Evolutionary conservation across 2,888 invertebrate genomes (phyloP), one percentile per base, ranked within the genome.

Genomic region (Cinara cedri): DNA sequence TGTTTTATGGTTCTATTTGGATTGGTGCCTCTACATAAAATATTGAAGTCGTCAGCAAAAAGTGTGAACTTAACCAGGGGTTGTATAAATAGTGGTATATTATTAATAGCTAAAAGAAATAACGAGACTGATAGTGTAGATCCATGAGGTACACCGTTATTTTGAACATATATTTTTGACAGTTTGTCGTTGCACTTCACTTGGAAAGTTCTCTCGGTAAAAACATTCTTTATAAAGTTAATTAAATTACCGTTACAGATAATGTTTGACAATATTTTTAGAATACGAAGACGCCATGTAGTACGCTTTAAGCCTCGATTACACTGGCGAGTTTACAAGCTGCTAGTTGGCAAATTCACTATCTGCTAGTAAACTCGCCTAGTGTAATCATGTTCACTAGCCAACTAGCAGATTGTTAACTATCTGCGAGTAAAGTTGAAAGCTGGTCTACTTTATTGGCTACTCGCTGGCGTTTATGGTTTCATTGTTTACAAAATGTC

Each of bases 341-440:
- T n/a, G n/a, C n/a, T n/a, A n/a, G n/a, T n/a, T n/a, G n/a, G n/a
- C n/a, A n/a, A n/a, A n/a, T 24, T 60, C 13, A 24, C 60, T 14
- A 60, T 10, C 60, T 60, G 60, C 60, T 60, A 60, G 60, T 60
- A 60, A 60, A 60, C 60, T 24, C 24, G 60, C 60, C 60, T 14
- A 60, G 26, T 60, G 51, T 51, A 51, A 60, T 26, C 14, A 11
- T 51, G 16, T 21, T 60, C 60, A 26, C 26, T 26, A 26, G 65
- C 42, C 65, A 44, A 65, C 44, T 42, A 19, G 44, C 65, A 65
- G 65, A 19, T 65, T 65, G 65, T 65, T 1, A 65, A 65, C 65
- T 65, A 65, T 44, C 44, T 11, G 21, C 65, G 65, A 65, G 44
- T 65, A 65, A 65, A 65, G 65, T 65, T 65, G 65, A 65, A 44